phyloP scores from a whole-genome alignment of 1,140 invertebrate genomes.

The Neodiprion lecontei region DNA sequence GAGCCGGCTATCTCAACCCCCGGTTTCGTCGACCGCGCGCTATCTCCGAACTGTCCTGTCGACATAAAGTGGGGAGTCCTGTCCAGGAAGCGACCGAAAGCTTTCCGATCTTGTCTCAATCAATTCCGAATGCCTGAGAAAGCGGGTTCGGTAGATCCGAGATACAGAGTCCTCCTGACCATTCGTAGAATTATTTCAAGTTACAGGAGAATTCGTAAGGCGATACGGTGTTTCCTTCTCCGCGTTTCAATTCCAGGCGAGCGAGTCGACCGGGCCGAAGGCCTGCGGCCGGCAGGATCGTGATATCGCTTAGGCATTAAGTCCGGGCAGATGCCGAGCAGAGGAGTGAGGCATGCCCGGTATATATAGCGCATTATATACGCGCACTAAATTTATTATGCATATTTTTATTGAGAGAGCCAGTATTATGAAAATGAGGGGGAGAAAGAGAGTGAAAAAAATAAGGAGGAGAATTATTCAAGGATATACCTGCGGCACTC shows the following conservation, averaged over 20 bases:
- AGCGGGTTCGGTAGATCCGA: neutral
- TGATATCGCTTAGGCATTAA: neutral
- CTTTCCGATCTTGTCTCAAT: conserved; percentile 42
- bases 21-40: neutral
- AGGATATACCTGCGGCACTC: neutral
- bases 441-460: too few relatives aligned
- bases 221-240: neutral
- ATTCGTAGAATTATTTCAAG: neutral
- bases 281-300: neutral
- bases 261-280: neutral
- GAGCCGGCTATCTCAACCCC: conserved; percentile 11
- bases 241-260: too few relatives aligned
- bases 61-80: conserved; percentile 49
- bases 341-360: neutral
- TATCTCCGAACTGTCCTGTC: conserved; percentile 40
- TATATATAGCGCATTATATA: neutral
- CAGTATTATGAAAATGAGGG: conserved; percentile 2
- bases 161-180: conserved; percentile 3
- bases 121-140: conserved; percentile 29
- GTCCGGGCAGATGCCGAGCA: neutral
- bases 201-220: neutral
- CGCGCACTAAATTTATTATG: neutral
- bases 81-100: conserved; percentile 48
- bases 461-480: neutral
- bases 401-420: neutral